Base-by-base conservation (phyloP, 2,113 vertebrate species). In the Urocitellus parryii region DNA sequence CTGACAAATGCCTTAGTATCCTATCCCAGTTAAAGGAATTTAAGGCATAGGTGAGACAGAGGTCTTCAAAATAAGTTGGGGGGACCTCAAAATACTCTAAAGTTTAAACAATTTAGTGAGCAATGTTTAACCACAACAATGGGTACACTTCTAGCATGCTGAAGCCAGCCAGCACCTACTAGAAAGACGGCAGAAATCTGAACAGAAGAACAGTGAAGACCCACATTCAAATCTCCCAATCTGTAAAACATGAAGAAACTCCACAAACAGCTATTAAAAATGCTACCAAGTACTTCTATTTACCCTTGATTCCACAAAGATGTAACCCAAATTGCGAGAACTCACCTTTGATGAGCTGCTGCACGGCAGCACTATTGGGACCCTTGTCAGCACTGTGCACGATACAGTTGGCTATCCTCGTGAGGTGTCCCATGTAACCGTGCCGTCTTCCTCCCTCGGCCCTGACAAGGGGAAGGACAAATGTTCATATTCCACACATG, bases 361-460 rank as follows among this genome's bases (percentile, higher is more conserved):
- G 99, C 79, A 99, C 99, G 90, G 98, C 96, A 0, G 98, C 96
- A 48, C 99, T 99, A 86, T 99, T 99, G 83, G 99, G 99, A 87
- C 99, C 99, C 97, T 99, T 99, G 81, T 99, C 99, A 16, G 99
- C 98, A 88, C 99, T 99, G 87, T 99, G 99, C 94, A 99, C 99
- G 80, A 99, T 98, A 81, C 99, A 99, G 97, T 99, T 99, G 17
- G 99, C 99, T 98, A 99, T 99, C 98, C 99, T 99, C 29, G 99
- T 99, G 84, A 99, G 99, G 97, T 99, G 99, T 13, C 99, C 99
- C 99, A 99, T 99, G 96, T 99, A 99, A 87, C 99, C 99, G 9
- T 99, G 98, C 80, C 99, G 98, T n/a, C 99, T 98, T 93, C 99
- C 99, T 95, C 99, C 99, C 98, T 99, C 99, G 2, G 98, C 98